Evolutionary conservation across 2,113 vertebrate genomes (phyloP).

Genomic region (Puma concolor): DNA sequence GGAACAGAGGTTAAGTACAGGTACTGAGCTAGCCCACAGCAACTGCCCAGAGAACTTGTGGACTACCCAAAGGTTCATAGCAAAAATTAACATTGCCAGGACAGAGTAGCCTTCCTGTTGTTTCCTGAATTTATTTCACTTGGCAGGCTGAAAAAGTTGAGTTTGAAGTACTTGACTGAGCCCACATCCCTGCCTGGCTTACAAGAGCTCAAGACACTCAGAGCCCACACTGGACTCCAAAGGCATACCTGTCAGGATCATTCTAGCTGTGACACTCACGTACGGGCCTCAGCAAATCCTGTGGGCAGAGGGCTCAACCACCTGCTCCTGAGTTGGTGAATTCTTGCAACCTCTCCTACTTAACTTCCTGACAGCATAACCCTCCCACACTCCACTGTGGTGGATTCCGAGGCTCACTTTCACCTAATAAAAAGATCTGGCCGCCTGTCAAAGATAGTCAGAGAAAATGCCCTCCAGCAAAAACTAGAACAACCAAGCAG

Average conservation of each 20-base stretch:
- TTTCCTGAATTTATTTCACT: neutral
- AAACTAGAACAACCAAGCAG: neutral
- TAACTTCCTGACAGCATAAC: neutral
- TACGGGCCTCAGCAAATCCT: accelerated
- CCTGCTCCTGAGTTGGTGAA: neutral
- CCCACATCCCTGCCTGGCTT: neutral
- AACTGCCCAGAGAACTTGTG: neutral
- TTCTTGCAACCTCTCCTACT: neutral
- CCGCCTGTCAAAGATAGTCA: neutral
- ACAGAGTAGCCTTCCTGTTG: neutral
- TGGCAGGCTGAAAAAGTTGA: neutral
- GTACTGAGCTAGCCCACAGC: neutral
- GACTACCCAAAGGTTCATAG: neutral
- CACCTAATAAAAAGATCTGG: neutral
- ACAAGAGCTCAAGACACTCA: neutral
- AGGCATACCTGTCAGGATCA: too few species aligned
- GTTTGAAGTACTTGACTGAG: too few species aligned
- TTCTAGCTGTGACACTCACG: neutral
- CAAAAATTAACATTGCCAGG: neutral
- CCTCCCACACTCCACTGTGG: too few species aligned
- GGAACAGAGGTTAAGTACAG: neutral
- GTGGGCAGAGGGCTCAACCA: accelerated
- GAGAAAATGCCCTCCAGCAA: neutral
- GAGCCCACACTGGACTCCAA: neutral
- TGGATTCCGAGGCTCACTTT: neutral